Evolutionary conservation across 2,797 vertebrate genomes (phyloP).

Genomic region (Eulemur mongoz): DNA sequence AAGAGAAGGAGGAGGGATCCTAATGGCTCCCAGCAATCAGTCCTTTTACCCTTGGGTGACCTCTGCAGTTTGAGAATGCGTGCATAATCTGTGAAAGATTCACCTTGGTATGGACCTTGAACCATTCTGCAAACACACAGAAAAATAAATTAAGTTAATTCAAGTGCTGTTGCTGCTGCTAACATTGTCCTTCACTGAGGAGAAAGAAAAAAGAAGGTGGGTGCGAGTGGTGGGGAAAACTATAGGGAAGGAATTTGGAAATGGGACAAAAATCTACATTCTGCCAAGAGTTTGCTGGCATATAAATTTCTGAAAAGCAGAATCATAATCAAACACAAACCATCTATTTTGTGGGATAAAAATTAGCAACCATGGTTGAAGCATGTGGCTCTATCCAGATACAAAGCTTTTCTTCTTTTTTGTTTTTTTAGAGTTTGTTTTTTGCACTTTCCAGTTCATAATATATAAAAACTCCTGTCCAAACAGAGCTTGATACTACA

Average conservation of each 20-base stretch:
- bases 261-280: constrained; percentile 27
- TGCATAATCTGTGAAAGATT: constrained; percentile 24
- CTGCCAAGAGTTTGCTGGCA: not conserved
- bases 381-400: constrained; percentile 11
- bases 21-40: not conserved
- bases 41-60: constrained; percentile 11
- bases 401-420: not conserved
- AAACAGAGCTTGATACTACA: constrained; percentile 62
- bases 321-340: constrained; percentile 18
- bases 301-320: constrained; percentile 40
- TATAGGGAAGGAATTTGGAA: not conserved
- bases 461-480: constrained; percentile 54
- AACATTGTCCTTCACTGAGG: constrained; percentile 40
- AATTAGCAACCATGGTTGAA: constrained; percentile 28
- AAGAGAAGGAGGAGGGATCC: not conserved
- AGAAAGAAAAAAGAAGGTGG: not conserved
- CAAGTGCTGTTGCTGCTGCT: constrained; percentile 23
- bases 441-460: constrained; percentile 61
- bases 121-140: constrained; percentile 56
- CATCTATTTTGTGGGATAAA: constrained; percentile 34
- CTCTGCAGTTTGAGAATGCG: not conserved
- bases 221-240: not conserved
- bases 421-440: not conserved
- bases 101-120: constrained; percentile 68
- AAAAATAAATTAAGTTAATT: constrained; percentile 70